These are phyloP conservation scores for Tetragonisca angustula DNA, from an alignment of 2,888 invertebrate genomes.

Conservation along the genomic window DNA sequence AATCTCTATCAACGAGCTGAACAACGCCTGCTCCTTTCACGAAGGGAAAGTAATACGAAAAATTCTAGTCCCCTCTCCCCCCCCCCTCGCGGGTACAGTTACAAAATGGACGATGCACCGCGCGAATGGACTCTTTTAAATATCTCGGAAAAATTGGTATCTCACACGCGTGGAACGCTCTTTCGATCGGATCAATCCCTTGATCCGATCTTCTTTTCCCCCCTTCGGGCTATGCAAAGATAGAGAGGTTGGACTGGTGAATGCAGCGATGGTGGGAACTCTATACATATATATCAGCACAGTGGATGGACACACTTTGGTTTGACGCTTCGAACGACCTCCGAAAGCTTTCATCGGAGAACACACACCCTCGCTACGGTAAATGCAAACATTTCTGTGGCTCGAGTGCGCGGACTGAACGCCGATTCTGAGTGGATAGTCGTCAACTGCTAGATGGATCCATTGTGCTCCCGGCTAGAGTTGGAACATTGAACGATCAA, in stretches of 20 bases:
- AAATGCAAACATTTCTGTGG: constrained; percentile 79
- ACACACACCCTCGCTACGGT: constrained; percentile 64
- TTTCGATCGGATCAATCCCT: constrained; percentile 50
- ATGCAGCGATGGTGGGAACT: constrained; percentile 47
- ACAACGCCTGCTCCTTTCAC: background rate
- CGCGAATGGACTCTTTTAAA: background rate
- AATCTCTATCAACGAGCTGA: background rate
- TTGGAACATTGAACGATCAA: constrained; percentile 69
- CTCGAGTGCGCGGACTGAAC: constrained; percentile 65
- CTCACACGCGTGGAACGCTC: constrained; percentile 2
- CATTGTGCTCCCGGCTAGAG: constrained; percentile 67
- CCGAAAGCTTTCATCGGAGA: constrained; percentile 71
- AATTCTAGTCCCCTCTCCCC: background rate
- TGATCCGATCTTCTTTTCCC: constrained; percentile 55
- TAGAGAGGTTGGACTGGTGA: constrained; percentile 56
- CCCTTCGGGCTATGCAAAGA: constrained; percentile 61
- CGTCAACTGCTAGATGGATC: constrained; percentile 69
- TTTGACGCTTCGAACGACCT: constrained; percentile 69
- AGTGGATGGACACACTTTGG: constrained; percentile 72
- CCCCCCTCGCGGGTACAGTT: background rate
- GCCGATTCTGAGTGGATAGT: constrained; percentile 71
- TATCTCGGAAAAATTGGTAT: background rate
- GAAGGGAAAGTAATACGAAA: background rate
- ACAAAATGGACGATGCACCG: background rate
- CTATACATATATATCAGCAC: constrained; percentile 37